A percentile compares a stretch with the other conserved stretches of the same genome.
Conservation (phyloP, 2,113 vertebrate genomes). For the Lutjanus erythropterus region DNA sequence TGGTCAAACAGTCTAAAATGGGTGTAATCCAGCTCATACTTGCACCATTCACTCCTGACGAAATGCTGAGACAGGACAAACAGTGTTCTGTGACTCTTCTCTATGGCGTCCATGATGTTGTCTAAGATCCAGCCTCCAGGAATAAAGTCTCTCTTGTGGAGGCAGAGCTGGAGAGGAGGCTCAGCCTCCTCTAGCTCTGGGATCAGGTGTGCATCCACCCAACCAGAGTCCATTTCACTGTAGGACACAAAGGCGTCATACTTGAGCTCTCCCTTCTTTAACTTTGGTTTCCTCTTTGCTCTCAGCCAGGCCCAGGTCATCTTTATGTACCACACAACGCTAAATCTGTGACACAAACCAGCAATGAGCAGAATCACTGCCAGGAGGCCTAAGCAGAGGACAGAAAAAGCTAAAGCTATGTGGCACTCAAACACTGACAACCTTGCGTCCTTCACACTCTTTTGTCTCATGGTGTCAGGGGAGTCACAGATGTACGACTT, state of each 20-base stretch:
- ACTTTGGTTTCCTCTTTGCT: slow-evolving; percentile 87
- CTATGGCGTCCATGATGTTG: slow-evolving; percentile 90
- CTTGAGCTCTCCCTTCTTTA: slow-evolving; percentile 57
- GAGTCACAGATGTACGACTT: slow-evolving; percentile 86
- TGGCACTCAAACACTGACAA: slow-evolving; percentile 86
- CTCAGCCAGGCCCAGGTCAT: slow-evolving; percentile 91
- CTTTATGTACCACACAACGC: slow-evolving; percentile 86
- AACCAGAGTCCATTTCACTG: slow-evolving; percentile 88
- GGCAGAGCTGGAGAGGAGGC: slow-evolving; percentile 84
- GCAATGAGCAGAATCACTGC: slow-evolving; percentile 61
- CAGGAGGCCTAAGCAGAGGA: slow-evolving; percentile 76
- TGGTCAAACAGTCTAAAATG: slow-evolving; percentile 91
- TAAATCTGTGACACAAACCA: slow-evolving; percentile 81
- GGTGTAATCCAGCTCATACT: slow-evolving; percentile 91
- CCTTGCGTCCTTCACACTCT: slow-evolving; percentile 38
- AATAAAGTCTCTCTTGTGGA: slow-evolving; percentile 90
- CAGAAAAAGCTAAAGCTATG: slow-evolving; percentile 61
- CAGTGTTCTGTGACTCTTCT: slow-evolving; percentile 89
- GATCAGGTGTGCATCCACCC: slow-evolving; percentile 90
- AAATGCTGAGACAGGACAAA: slow-evolving; percentile 91
- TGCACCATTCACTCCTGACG: slow-evolving; percentile 92
- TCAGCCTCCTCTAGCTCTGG: slow-evolving; percentile 84
- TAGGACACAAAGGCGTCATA: slow-evolving; percentile 92
- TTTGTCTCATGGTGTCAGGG: slow-evolving; percentile 78
- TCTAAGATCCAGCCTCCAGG: slow-evolving; percentile 90